Evolutionary conservation across 2,113 vertebrate species (phyloP), one percentile per base, ranked within the genome.

Genomic region (Helogale parvula): DNA sequence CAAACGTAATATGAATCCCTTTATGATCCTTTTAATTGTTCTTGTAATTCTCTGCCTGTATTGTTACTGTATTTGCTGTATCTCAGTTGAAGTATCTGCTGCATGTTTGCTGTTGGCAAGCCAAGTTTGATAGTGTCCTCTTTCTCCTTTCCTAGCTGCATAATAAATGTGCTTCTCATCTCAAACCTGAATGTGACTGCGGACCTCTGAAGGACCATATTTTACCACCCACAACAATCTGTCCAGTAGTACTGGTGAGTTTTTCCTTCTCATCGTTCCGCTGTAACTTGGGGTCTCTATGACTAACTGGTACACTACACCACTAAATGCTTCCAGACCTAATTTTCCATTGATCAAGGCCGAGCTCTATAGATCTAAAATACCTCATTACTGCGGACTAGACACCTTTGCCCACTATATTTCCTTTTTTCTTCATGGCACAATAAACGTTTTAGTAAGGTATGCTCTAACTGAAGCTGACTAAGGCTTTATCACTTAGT

Each of bases 81-180:
- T 60, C 57, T 92, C 38, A 2, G 41, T 69, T 88, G 66, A 90
- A 95, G 71, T 84, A 69, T 80, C 60, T 84, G 60, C 16, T 31
- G 35, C 6, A 1, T 29, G 65, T 68, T 90, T 80, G 63, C 35
- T 63, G 1, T 29, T 52, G 38, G 68, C 91, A 1, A 41, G 13
- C 63, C 91, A 47, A 76, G n/a, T 97, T 74, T 98, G 81, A 96
- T 95, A 97, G 96, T 88, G 45, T 95, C 63, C 91, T 95, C 92
- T 98, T 81, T 96, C 12, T 92, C 45, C 65, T 94, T 97, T 76
- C 95, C 0, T 97, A 99, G 99, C 98, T 99, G 93, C 99, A 99
- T 98, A 99, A 99, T 98, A 99, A 99, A 98, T 99, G 99, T 98
- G 99, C 99, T 96, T 99, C 99, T 94, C 99, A 99, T 95, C 98